Evolutionary conservation across 2,888 invertebrate species (phyloP).

Genomic region (Crocallis elinguaria): DNA sequence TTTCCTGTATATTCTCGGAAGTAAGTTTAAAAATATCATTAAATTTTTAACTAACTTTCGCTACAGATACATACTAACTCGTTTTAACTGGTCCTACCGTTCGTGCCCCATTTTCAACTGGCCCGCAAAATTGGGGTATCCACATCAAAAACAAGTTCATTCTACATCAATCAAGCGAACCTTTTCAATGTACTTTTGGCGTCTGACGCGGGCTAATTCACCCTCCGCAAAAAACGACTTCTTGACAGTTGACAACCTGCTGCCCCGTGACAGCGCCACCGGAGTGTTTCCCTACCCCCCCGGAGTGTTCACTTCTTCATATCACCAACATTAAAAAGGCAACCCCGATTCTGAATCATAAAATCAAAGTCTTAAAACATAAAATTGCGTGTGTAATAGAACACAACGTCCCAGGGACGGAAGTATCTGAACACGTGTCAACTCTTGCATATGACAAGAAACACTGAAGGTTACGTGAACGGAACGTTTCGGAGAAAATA

Average conservation of each 20-base stretch:
- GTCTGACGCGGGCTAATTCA: constrained; percentile 44
- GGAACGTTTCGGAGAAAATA: neutral
- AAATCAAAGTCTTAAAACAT: constrained; percentile 23
- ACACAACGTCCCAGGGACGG: constrained; percentile 36
- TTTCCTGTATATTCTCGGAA: no score
- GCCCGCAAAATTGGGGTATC: constrained; percentile 23
- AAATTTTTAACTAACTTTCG: constrained; percentile 1
- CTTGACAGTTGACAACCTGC: constrained; percentile 50
- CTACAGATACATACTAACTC: neutral
- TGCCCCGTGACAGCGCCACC: constrained; percentile 35
- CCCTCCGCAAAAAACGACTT: constrained; percentile 43
- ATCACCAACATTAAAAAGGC: constrained; percentile 28
- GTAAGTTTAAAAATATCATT: no score
- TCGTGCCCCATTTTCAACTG: constrained; percentile 12
- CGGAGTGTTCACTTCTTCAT: constrained; percentile 37
- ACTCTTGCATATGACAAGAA: constrained; percentile 36
- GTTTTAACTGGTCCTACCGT: constrained; percentile 15
- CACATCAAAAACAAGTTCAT: constrained; percentile 34
- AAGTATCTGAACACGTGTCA: constrained; percentile 42
- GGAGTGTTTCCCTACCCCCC: constrained; percentile 40
- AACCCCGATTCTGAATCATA: constrained; percentile 28
- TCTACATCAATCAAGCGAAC: constrained; percentile 42
- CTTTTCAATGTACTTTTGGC: constrained; percentile 41
- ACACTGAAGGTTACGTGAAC: constrained; percentile 22
- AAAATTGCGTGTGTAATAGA: constrained; percentile 30